Conservation (phyloP, 2,113 vertebrate genomes). For the Semnornis frantzii region DNA sequence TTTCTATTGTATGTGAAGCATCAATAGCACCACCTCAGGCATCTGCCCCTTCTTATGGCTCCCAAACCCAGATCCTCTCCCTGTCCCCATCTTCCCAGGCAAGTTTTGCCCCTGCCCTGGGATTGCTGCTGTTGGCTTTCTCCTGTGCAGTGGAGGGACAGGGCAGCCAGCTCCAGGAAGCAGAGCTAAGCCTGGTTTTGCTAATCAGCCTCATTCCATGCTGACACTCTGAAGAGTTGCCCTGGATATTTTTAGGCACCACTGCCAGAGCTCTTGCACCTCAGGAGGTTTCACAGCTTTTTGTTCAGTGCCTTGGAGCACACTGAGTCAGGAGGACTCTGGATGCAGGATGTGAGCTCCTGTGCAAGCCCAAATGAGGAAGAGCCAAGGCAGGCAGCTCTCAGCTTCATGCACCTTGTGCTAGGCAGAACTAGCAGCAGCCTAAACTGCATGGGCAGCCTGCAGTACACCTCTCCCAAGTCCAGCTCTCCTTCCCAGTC, state of each 20-base stretch:
- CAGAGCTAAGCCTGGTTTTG: background rate
- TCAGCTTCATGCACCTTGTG: background rate
- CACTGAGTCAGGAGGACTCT: background rate
- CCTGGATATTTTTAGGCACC: slow-evolving; percentile 37
- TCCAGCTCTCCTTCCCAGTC: background rate
- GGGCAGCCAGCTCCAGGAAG: background rate
- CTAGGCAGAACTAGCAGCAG: background rate
- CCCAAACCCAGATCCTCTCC: background rate
- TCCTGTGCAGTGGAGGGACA: background rate
- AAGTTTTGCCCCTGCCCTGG: background rate
- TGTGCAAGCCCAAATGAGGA: background rate
- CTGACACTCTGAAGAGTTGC: background rate
- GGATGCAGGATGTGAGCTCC: background rate
- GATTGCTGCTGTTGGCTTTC: background rate
- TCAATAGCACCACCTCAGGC: background rate
- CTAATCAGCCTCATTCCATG: slow-evolving; percentile 12
- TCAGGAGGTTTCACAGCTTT: background rate
- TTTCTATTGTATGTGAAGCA: background rate
- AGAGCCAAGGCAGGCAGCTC: background rate
- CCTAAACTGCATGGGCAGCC: background rate
- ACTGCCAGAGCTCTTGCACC: slow-evolving; percentile 15
- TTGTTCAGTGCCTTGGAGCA: background rate
- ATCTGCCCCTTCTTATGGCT: background rate
- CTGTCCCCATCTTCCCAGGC: background rate
- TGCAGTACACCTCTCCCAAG: background rate